Evolutionary conservation across 2,888 invertebrate genomes (phyloP).

Genomic region (Diarsia brunnea): DNA sequence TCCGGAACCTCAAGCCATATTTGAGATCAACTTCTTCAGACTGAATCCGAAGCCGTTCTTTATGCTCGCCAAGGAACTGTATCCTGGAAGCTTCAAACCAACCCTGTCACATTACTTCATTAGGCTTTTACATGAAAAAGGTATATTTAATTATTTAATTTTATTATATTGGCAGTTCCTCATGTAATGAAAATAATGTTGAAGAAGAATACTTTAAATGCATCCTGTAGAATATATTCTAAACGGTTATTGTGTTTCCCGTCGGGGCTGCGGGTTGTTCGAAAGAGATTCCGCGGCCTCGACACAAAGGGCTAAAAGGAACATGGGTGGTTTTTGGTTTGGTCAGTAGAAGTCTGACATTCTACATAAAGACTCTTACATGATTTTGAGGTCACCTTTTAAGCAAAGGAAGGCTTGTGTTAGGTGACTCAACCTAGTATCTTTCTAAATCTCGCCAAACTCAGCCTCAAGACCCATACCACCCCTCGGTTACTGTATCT

Average conservation of each 20-base stretch:
- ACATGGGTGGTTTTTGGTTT: too few relatives aligned
- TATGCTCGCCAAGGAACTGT: constrained; percentile 96
- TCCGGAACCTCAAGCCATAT: constrained; percentile 97
- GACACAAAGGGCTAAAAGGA: too few relatives aligned
- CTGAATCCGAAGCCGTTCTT: constrained; percentile 98
- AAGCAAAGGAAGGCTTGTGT: too few relatives aligned
- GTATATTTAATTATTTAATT: constrained; percentile 67
- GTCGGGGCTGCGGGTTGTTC: too few relatives aligned
- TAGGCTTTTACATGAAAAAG: constrained; percentile 95
- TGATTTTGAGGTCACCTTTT: too few relatives aligned
- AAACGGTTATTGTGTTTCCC: neutral
- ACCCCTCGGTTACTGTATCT: neutral
- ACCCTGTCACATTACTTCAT: constrained; percentile 98
- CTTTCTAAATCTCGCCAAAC: neutral
- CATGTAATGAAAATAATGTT: neutral
- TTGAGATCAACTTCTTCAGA: constrained; percentile 96
- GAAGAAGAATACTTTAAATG: neutral
- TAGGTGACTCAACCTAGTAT: too few relatives aligned
- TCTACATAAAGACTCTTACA: too few relatives aligned
- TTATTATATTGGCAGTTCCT: rapidly evolving
- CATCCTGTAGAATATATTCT: neutral
- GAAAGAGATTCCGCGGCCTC: too few relatives aligned
- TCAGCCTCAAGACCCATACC: neutral
- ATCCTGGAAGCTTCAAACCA: constrained; percentile 96
- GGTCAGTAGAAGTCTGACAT: too few relatives aligned